Conservation (phyloP, 2,888 invertebrate species). For the Drosophila suboccidentalis region DNA sequence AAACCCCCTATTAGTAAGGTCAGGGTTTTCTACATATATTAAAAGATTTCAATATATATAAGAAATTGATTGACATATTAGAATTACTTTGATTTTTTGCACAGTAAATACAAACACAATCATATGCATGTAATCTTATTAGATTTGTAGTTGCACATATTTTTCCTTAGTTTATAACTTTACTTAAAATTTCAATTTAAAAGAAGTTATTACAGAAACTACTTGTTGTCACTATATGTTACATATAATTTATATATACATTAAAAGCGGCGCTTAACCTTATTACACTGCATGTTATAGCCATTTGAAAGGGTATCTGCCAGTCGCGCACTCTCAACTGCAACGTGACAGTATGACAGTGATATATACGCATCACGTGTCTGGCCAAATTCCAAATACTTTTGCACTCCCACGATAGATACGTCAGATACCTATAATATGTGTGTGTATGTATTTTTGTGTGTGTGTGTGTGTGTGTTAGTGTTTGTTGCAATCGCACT, state of each 20-base stretch:
- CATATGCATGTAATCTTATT: too few relatives aligned
- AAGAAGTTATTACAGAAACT: too few relatives aligned
- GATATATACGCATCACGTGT: slow-evolving; percentile 13
- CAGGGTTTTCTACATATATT: too few relatives aligned
- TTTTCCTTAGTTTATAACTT: too few relatives aligned
- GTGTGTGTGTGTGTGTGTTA: neutral
- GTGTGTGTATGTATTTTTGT: neutral
- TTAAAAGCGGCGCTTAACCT: neutral
- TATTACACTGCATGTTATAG: neutral
- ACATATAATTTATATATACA: neutral
- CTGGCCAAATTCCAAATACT: slow-evolving; percentile 4
- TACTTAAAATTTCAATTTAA: too few relatives aligned
- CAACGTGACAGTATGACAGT: neutral
- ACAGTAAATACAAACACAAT: too few relatives aligned
- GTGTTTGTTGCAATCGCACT: neutral
- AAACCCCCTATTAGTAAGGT: too few relatives aligned
- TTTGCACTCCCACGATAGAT: neutral
- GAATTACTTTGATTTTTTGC: too few relatives aligned
- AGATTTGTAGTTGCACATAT: too few relatives aligned
- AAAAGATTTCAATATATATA: too few relatives aligned
- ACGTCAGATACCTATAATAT: neutral
- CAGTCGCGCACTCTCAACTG: neutral
- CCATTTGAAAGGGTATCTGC: neutral
- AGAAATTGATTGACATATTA: too few relatives aligned
- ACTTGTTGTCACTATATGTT: too few relatives aligned